Conservation (phyloP, 2,113 vertebrate genomes). For the Hemiprocne comata region DNA sequence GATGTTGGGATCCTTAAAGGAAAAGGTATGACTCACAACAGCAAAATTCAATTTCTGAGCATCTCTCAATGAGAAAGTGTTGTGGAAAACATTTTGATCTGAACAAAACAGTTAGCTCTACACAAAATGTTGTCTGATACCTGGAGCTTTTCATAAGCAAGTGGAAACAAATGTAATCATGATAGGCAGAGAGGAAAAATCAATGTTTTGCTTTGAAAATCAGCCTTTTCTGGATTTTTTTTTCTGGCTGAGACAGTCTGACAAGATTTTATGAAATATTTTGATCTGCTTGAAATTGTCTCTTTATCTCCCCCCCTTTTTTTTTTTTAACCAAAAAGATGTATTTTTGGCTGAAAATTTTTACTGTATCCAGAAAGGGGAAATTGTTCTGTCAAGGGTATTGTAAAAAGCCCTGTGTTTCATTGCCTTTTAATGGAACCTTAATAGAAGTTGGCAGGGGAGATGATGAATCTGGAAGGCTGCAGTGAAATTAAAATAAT, state of each 20-base stretch:
- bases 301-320: neutral
- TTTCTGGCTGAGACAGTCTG: neutral
- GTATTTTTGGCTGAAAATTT: conserved; percentile 5
- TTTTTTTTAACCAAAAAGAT: neutral
- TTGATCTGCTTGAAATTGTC: conserved; percentile 18
- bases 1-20: neutral
- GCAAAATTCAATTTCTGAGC: neutral
- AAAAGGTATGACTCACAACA: neutral
- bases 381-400: conserved; percentile 51
- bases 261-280: conserved; percentile 15
- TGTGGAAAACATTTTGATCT: neutral
- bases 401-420: conserved; percentile 57
- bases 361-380: conserved; percentile 37
- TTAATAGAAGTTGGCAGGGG: conserved; percentile 54
- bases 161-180: conserved; percentile 11
- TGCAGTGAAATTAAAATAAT: conserved; percentile 62
- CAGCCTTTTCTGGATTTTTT: neutral
- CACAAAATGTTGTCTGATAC: neutral
- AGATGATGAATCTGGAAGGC: conserved; percentile 52
- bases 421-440: conserved; percentile 63
- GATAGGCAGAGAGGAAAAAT: conserved; percentile 6
- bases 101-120: neutral
- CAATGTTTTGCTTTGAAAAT: conserved; percentile 36
- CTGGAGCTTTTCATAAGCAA: neutral
- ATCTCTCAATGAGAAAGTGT: neutral